Evolutionary conservation across 1,140 invertebrate genomes (phyloP).

Genomic region (Eriocheir sinensis): DNA sequence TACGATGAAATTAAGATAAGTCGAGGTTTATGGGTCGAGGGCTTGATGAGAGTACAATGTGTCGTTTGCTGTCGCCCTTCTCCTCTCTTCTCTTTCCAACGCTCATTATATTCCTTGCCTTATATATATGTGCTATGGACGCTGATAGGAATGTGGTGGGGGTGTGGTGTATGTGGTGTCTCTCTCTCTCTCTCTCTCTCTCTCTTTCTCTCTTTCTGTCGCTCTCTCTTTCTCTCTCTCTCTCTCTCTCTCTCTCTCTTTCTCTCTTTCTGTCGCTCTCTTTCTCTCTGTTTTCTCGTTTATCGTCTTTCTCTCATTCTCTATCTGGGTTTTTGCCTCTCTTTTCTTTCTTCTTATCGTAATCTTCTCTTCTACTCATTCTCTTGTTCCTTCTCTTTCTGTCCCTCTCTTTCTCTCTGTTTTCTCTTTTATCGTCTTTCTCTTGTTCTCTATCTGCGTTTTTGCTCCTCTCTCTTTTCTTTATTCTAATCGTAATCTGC

Average conservation of each 20-base stretch:
- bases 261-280: neutral
- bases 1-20: constrained; percentile 17
- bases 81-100: neutral
- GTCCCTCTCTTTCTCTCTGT: neutral
- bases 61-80: neutral
- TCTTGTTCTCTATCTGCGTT: neutral
- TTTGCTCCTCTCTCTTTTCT: neutral
- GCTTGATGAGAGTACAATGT: neutral
- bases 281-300: neutral
- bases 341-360: neutral
- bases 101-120: too few relatives aligned
- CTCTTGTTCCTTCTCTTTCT: neutral
- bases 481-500: neutral
- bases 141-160: neutral
- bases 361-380: neutral
- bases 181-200: neutral
- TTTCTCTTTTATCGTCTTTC: neutral
- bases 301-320: neutral
- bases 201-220: neutral
- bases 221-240: too few relatives aligned
- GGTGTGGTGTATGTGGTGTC: too few relatives aligned
- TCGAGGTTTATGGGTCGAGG: neutral
- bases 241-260: neutral
- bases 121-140: neutral
- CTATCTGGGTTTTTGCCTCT: neutral